A percentile compares a stretch with the other conserved stretches of the same genome.
These are phyloP conservation scores for Chascanopsetta lugubris DNA, from an alignment of 2,113 vertebrate species.

Conservation along the genomic window DNA sequence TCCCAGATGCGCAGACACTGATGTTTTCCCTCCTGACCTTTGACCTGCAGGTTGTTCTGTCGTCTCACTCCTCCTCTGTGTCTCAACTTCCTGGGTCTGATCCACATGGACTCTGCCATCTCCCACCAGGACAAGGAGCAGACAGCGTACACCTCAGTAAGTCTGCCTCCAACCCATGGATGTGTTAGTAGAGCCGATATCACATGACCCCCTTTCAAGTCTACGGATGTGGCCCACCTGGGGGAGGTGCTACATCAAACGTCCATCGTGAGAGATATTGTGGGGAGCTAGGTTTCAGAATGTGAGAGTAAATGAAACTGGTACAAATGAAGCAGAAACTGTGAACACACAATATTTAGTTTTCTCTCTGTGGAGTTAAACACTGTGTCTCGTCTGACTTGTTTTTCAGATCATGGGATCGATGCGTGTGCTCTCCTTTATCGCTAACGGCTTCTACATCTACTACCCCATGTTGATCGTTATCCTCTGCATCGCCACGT, in stretches of 20 bases:
- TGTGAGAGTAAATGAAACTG: too few relatives aligned
- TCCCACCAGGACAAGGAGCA: constrained; percentile 89
- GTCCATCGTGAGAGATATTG: too few relatives aligned
- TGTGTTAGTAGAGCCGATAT: too few relatives aligned
- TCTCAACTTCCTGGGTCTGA: constrained; percentile 96
- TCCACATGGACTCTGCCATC: constrained; percentile 97
- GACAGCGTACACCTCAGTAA: constrained; percentile 96
- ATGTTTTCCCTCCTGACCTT: neutral
- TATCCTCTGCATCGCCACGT: constrained; percentile 97
- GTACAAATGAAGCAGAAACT: too few relatives aligned
- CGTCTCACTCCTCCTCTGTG: constrained; percentile 95
- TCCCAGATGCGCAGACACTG: neutral
- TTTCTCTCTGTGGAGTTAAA: neutral
- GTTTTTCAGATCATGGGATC: constrained; percentile 95
- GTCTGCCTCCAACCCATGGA: too few relatives aligned
- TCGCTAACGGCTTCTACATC: constrained; percentile 98
- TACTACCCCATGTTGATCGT: constrained; percentile 99
- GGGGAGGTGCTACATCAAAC: too few relatives aligned
- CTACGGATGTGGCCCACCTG: too few relatives aligned
- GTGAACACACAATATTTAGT: too few relatives aligned
- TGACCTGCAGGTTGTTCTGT: constrained; percentile 89
- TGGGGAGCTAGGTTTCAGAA: too few relatives aligned
- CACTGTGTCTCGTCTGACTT: neutral
- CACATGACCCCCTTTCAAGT: too few relatives aligned
- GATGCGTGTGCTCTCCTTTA: constrained; percentile 93